A percentile compares a stretch with the other conserved stretches of the same genome.
phyloP scores from a whole-genome alignment of 2,113 vertebrate species.

The Myotis yumanensis region DNA sequence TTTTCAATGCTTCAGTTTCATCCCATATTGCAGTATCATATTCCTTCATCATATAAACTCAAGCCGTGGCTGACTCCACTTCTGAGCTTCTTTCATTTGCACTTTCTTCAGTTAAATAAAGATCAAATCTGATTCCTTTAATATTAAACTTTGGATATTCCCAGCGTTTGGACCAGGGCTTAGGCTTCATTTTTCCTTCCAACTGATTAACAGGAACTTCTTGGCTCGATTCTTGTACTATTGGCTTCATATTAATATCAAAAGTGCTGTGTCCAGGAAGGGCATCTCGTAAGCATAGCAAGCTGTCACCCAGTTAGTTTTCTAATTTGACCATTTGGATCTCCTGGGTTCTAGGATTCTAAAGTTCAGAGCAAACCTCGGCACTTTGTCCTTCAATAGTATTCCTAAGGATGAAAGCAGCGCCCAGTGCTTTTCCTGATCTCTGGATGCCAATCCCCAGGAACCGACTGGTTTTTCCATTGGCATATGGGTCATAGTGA shows the following conservation, averaged over 20 bases:
- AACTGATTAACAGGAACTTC: constrained; percentile 91
- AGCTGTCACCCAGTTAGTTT: constrained; percentile 91
- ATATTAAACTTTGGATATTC: constrained; percentile 92
- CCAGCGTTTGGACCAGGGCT: constrained; percentile 96
- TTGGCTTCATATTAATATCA: constrained; percentile 90
- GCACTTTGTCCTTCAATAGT: constrained; percentile 93
- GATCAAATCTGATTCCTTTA: constrained; percentile 92
- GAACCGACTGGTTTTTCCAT: constrained; percentile 88
- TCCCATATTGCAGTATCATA: constrained; percentile 89
- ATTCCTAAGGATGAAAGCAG: constrained; percentile 93
- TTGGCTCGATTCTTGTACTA: constrained; percentile 60
- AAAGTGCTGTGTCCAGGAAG: constrained; percentile 92
- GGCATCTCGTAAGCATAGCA: constrained; percentile 94
- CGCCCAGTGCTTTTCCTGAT: constrained; percentile 91
- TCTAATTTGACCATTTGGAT: constrained; percentile 94
- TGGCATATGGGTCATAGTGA: constrained; percentile 88
- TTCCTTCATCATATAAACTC: constrained; percentile 94
- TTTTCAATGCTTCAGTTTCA: constrained; percentile 83
- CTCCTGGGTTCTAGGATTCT: constrained; percentile 90
- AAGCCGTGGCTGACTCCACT: constrained; percentile 89
- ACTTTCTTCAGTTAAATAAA: constrained; percentile 82
- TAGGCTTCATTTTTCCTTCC: constrained; percentile 94
- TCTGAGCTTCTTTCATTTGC: constrained; percentile 88
- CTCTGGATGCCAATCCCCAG: constrained; percentile 93
- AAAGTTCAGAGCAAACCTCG: constrained; percentile 94